Evolutionary conservation across 2,888 invertebrate species (phyloP).

Genomic region (Dendrolimus houi): DNA sequence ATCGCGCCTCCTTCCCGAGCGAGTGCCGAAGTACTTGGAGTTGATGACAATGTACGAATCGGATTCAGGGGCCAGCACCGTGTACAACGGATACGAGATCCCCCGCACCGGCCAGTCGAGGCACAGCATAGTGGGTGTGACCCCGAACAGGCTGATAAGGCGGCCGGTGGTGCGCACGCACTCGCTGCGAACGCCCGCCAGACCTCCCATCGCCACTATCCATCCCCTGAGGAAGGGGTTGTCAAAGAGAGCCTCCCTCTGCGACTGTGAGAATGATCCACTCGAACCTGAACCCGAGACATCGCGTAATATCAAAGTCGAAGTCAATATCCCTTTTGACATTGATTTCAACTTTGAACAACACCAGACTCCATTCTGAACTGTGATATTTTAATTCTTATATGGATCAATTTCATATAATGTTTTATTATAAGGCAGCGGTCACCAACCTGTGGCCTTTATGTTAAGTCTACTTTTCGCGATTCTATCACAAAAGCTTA

Average conservation of each 20-base stretch:
- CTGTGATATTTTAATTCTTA: slow-evolving; percentile 56
- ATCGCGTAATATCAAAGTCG: slow-evolving; percentile 18
- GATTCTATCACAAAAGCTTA: too few relatives aligned
- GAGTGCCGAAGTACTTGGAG: slow-evolving; percentile 80
- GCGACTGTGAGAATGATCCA: slow-evolving; percentile 32
- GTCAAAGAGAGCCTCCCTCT: slow-evolving; percentile 51
- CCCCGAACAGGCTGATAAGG: slow-evolving; percentile 50
- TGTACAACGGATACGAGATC: slow-evolving; percentile 79
- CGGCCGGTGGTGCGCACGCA: slow-evolving; percentile 48
- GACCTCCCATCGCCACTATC: slow-evolving; percentile 63
- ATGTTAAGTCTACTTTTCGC: too few relatives aligned
- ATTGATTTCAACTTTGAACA: slow-evolving; percentile 32
- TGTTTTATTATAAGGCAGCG: background rate
- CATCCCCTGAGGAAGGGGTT: slow-evolving; percentile 54
- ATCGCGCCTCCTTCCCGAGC: slow-evolving; percentile 48
- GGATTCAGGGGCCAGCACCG: slow-evolving; percentile 51
- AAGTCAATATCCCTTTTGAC: background rate
- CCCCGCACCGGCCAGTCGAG: slow-evolving; percentile 62
- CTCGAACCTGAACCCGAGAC: slow-evolving; percentile 21
- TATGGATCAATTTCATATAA: slow-evolving; percentile 8
- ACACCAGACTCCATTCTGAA: slow-evolving; percentile 62
- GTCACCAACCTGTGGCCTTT: too few relatives aligned
- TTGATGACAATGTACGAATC: slow-evolving; percentile 73
- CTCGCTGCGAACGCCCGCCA: slow-evolving; percentile 40
- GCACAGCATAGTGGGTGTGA: slow-evolving; percentile 62